phyloP scores from a whole-genome alignment of 2,888 invertebrate species.

The Nephrotoma appendiculata region DNA sequence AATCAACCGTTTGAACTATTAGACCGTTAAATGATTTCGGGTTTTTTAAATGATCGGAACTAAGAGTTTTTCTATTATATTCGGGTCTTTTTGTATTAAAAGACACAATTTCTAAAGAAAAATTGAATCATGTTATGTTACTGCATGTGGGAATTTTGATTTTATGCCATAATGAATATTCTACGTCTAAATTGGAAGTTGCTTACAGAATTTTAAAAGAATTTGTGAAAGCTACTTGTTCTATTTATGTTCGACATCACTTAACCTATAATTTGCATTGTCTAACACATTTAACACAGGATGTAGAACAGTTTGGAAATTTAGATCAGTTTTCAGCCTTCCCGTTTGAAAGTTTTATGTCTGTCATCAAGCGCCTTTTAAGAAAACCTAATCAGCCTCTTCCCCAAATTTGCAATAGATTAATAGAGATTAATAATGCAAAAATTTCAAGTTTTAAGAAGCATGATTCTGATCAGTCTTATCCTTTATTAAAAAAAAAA shows the following conservation, averaged over 20 bases:
- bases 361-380: constrained; percentile 12
- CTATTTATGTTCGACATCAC: constrained; percentile 14
- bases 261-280: constrained; percentile 8
- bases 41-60: constrained; percentile 15
- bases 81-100: constrained; percentile 15
- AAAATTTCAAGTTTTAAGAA: neutral
- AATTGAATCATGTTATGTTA: constrained; percentile 14
- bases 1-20: constrained; percentile 13
- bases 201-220: constrained; percentile 12
- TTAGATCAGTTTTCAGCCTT: constrained; percentile 16
- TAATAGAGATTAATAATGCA: constrained; percentile 4
- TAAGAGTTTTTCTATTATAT: constrained; percentile 13
- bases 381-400: constrained; percentile 13
- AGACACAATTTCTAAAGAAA: constrained; percentile 9
- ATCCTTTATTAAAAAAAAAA: neutral
- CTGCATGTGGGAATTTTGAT: constrained; percentile 14
- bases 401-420: constrained; percentile 14
- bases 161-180: constrained; percentile 11
- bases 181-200: neutral
- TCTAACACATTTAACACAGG: constrained; percentile 15
- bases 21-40: constrained; percentile 13
- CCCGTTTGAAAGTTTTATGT: constrained; percentile 15
- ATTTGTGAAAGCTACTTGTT: constrained; percentile 13
- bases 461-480: neutral
- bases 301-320: constrained; percentile 12